Evolutionary conservation across 2,888 invertebrate species (phyloP).

Genomic region (Ecliptopera silaceata): DNA sequence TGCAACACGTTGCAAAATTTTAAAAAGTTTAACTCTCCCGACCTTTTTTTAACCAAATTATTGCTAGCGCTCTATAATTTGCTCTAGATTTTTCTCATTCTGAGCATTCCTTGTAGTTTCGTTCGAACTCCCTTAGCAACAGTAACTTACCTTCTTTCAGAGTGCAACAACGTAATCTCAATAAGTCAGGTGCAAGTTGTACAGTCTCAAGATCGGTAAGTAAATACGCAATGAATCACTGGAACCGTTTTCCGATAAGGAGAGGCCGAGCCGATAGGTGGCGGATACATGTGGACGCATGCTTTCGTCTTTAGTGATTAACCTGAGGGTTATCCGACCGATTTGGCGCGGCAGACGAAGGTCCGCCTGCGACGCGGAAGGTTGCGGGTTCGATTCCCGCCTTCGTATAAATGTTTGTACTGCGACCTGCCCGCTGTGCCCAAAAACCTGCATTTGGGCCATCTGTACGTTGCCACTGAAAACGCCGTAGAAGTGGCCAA

Average conservation of each 20-base stretch:
- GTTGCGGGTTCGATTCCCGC: too few relatives aligned
- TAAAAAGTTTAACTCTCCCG: too few relatives aligned
- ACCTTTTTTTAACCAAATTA: too few relatives aligned
- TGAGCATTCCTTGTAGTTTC: background rate
- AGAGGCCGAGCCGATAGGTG: constrained; percentile 59
- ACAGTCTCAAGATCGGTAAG: constrained; percentile 52
- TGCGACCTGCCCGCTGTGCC: too few relatives aligned
- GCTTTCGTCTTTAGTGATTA: background rate
- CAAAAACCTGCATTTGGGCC: too few relatives aligned
- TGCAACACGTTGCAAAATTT: background rate
- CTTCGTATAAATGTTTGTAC: too few relatives aligned
- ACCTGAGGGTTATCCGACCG: too few relatives aligned
- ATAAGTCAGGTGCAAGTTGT: constrained; percentile 44
- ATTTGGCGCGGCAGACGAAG: too few relatives aligned
- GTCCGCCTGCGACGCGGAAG: too few relatives aligned
- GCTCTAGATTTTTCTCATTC: background rate
- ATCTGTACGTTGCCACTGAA: too few relatives aligned
- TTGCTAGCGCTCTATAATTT: background rate
- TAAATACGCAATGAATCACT: constrained; percentile 76
- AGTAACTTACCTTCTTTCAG: constrained; percentile 11
- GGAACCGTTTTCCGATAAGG: constrained; percentile 77
- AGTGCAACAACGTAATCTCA: constrained; percentile 28
- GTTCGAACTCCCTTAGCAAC: constrained; percentile 24
- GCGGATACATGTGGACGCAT: background rate
- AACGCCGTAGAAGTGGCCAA: too few relatives aligned